Evolutionary conservation across 2,113 vertebrate species (phyloP).

Genomic region (Tachysurus fulvidraco): DNA sequence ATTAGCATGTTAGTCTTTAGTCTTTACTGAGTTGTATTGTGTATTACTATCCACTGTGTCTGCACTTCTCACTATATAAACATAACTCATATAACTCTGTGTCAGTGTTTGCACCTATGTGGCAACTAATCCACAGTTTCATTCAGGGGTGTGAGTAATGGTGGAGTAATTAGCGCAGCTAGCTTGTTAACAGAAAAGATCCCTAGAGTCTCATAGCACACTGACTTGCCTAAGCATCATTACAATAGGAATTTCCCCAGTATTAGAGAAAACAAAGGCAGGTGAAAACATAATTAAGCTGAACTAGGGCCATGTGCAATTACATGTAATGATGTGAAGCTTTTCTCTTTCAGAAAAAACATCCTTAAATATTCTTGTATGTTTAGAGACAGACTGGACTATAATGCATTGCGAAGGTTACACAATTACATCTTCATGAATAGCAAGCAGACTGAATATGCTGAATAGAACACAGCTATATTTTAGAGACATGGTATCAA

Average conservation of each 20-base stretch:
- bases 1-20: background rate
- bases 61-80: background rate
- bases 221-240: conserved; percentile 9
- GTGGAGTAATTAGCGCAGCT: conserved; percentile 5
- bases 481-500: conserved; percentile 11
- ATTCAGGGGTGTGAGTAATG: background rate
- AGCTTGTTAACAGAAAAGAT: conserved; percentile 19
- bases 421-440: conserved; percentile 22
- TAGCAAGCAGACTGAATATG: conserved; percentile 24
- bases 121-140: background rate
- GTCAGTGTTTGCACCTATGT: background rate
- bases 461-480: conserved; percentile 27
- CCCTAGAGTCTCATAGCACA: background rate
- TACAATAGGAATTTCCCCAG: background rate
- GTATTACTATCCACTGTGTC: background rate
- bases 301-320: background rate
- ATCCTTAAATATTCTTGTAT: background rate
- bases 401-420: conserved; percentile 11
- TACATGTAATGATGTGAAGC: conserved; percentile 5
- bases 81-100: background rate
- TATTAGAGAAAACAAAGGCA: background rate
- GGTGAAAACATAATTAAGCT: background rate
- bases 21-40: background rate
- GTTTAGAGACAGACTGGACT: background rate
- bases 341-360: background rate